Evolutionary conservation across 2,888 invertebrate genomes (phyloP).

Genomic region (Meteorus colon): DNA sequence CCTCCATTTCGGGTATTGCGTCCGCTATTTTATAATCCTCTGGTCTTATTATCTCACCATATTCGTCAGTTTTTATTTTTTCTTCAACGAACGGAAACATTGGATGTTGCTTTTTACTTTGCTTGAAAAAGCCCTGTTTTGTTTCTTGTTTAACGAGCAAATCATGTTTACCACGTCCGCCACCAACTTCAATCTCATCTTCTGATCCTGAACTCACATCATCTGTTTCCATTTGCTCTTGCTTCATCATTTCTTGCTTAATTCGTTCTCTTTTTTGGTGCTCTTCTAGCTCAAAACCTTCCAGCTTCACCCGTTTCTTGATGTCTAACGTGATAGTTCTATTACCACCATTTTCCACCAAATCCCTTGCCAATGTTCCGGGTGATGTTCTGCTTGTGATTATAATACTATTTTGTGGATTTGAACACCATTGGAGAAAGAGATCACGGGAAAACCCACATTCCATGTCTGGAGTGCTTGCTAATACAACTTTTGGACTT

Average conservation of each 20-base stretch:
- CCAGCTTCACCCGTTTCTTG: constrained; percentile 81
- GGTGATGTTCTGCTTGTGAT: constrained; percentile 91
- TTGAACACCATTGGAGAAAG: constrained; percentile 94
- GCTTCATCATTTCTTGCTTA: constrained; percentile 73
- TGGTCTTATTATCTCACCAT: constrained; percentile 94
- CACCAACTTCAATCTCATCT: constrained; percentile 87
- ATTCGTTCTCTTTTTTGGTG: constrained; percentile 80
- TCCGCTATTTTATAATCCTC: constrained; percentile 94
- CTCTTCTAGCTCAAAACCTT: constrained; percentile 86
- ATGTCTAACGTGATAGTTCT: constrained; percentile 83
- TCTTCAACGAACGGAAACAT: constrained; percentile 98
- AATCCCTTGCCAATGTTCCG: constrained; percentile 85
- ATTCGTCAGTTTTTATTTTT: constrained; percentile 93
- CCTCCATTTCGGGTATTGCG: constrained; percentile 79
- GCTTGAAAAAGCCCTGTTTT: constrained; percentile 87
- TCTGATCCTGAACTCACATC: constrained; percentile 88
- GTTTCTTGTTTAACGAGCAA: constrained; percentile 87
- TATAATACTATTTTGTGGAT: constrained; percentile 94
- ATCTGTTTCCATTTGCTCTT: constrained; percentile 77
- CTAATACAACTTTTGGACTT: constrained; percentile 95
- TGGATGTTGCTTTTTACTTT: constrained; percentile 92
- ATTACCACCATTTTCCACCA: constrained; percentile 85
- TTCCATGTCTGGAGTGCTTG: constrained; percentile 96
- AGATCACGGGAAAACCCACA: constrained; percentile 95
- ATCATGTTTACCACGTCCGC: constrained; percentile 87